A percentile compares a stretch with the other conserved stretches of the same genome.
These are phyloP conservation scores for Agapornis canus DNA, from an alignment of 2,797 vertebrate genomes.

Conservation along the genomic window DNA sequence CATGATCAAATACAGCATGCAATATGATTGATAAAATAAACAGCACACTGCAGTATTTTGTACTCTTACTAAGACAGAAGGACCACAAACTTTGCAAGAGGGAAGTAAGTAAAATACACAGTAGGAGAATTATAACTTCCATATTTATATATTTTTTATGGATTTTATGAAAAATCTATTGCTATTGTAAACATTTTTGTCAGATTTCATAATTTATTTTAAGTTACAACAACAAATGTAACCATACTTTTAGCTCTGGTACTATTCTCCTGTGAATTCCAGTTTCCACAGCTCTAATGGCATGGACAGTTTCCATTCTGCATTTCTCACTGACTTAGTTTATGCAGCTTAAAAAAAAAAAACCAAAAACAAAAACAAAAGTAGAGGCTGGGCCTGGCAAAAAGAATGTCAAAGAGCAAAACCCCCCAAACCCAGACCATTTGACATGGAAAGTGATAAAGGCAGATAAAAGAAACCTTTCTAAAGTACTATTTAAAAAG, in stretches of 20 bases:
- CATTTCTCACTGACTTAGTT: background rate
- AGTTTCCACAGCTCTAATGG: background rate
- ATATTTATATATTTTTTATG: slow-evolving; percentile 4
- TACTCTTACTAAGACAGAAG: slow-evolving; percentile 27
- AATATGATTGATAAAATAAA: slow-evolving; percentile 70
- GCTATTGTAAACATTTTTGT: background rate
- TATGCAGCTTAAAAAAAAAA: background rate
- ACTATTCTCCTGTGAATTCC: background rate
- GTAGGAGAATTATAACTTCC: slow-evolving; percentile 9
- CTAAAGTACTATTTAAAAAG: background rate
- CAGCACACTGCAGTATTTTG: slow-evolving; percentile 29
- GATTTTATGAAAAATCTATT: background rate
- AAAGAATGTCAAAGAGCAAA: background rate
- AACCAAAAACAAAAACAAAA: background rate
- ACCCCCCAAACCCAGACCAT: background rate
- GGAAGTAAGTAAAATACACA: slow-evolving; percentile 41
- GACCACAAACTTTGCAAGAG: background rate
- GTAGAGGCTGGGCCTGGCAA: background rate
- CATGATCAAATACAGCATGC: slow-evolving; percentile 84
- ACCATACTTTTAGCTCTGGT: background rate
- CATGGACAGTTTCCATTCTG: background rate
- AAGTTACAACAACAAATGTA: background rate
- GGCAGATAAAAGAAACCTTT: background rate
- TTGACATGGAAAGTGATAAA: background rate
- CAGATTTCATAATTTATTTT: background rate